A percentile compares a stretch with the other conserved stretches of the same genome.
These are phyloP conservation scores for Phalacrocorax pelagicus DNA, from an alignment of 2,113 vertebrate genomes.

Conservation along the genomic window DNA sequence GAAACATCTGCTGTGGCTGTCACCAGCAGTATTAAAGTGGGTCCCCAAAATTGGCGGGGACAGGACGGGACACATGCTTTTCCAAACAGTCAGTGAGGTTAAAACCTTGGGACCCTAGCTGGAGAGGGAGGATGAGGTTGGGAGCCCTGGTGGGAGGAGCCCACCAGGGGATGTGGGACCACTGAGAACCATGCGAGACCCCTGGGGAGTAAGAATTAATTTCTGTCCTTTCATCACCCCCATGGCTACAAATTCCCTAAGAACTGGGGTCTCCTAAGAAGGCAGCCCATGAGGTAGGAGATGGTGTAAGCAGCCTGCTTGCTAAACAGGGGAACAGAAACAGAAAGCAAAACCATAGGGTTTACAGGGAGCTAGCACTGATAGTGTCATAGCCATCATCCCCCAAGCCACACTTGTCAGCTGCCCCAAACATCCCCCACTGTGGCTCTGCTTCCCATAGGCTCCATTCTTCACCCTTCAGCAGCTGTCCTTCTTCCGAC, in stretches of 20 bases:
- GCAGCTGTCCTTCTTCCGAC: background rate
- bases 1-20: rapidly evolving
- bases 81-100: background rate
- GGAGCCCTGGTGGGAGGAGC: background rate
- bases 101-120: background rate
- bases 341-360: background rate
- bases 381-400: rapidly evolving
- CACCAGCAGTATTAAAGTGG: background rate
- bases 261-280: background rate
- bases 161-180: rapidly evolving
- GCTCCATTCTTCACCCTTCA: no score
- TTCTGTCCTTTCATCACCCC: background rate
- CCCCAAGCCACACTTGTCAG: rapidly evolving
- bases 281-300: rapidly evolving
- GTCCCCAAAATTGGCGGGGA: background rate
- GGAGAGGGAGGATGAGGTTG: background rate
- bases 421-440: rapidly evolving
- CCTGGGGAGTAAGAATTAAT: background rate
- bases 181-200: rapidly evolving
- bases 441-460: rapidly evolving
- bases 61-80: background rate
- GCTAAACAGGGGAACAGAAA: background rate
- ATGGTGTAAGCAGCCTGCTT: background rate
- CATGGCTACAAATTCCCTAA: background rate
- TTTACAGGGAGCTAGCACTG: background rate